Percentiles rank a stretch among this genome's conserved stretches.
Evolutionary conservation across 1,140 invertebrate species (phyloP).

Genomic region (Hormaphis cornu): DNA sequence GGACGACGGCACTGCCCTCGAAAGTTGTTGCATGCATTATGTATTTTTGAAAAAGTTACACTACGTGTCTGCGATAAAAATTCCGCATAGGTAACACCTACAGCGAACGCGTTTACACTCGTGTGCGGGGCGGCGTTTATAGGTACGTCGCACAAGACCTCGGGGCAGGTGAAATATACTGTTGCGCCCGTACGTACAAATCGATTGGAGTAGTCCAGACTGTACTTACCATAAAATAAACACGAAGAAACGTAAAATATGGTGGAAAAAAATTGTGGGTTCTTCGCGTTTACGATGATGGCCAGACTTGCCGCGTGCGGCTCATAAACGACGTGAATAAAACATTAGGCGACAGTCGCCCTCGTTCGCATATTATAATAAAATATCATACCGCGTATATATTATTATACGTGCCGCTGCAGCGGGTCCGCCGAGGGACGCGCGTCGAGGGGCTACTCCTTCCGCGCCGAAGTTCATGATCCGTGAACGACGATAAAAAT

Average conservation of each 20-base stretch:
- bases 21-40: too few species aligned
- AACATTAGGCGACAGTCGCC: conserved; percentile 27
- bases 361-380: neutral
- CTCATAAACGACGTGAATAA: conserved; percentile 26
- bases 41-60: too few species aligned
- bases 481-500: conserved; percentile 26
- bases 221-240: conserved; percentile 29
- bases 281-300: conserved; percentile 22
- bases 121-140: too few species aligned
- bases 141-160: too few species aligned
- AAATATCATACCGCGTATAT: too few species aligned
- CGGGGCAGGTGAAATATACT: neutral
- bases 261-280: conserved; percentile 25
- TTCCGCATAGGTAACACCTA: too few species aligned
- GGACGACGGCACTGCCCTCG: too few species aligned
- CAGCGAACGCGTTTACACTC: too few species aligned
- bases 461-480: conserved; percentile 29
- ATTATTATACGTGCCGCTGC: neutral
- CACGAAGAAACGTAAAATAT: conserved; percentile 24
- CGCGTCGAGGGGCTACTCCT: neutral
- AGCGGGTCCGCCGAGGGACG: neutral
- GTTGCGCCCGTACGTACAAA: conserved; percentile 4
- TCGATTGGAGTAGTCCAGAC: conserved; percentile 15
- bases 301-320: conserved; percentile 25
- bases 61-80: too few species aligned